These are phyloP conservation scores for Formica exsecta DNA, from an alignment of 1,140 invertebrate genomes.

Conservation along the genomic window DNA sequence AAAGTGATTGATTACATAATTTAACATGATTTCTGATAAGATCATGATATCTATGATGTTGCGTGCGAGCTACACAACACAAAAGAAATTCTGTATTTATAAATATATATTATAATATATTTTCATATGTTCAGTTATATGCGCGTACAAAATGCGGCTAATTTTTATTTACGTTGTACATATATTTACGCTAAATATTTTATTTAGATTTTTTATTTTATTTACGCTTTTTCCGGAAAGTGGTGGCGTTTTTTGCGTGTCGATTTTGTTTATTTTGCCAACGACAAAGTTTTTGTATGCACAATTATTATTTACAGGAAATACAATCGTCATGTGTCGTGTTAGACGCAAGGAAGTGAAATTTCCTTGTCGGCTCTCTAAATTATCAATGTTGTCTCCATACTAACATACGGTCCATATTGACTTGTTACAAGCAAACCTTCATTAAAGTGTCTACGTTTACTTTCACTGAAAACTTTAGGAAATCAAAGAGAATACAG, in stretches of 20 bases:
- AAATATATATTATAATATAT: background rate
- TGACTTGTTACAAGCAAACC: background rate
- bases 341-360: slow-evolving; percentile 33
- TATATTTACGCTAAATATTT: background rate
- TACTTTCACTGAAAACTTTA: slow-evolving; percentile 24
- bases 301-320: slow-evolving; percentile 39
- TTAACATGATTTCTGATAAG: too few species aligned
- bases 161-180: background rate
- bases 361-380: slow-evolving; percentile 5
- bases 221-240: background rate
- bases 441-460: background rate
- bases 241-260: too few species aligned
- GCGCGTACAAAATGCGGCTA: background rate
- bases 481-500: background rate
- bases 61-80: too few species aligned
- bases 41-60: too few species aligned
- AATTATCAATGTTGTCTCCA: background rate
- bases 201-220: background rate
- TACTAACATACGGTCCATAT: background rate
- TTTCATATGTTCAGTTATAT: background rate
- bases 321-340: background rate
- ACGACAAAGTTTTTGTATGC: background rate
- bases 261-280: background rate
- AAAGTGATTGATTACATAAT: background rate
- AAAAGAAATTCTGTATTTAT: background rate